These are phyloP conservation scores for Ceryle rudis DNA, from an alignment of 2,797 vertebrate genomes.

Conservation along the genomic window DNA sequence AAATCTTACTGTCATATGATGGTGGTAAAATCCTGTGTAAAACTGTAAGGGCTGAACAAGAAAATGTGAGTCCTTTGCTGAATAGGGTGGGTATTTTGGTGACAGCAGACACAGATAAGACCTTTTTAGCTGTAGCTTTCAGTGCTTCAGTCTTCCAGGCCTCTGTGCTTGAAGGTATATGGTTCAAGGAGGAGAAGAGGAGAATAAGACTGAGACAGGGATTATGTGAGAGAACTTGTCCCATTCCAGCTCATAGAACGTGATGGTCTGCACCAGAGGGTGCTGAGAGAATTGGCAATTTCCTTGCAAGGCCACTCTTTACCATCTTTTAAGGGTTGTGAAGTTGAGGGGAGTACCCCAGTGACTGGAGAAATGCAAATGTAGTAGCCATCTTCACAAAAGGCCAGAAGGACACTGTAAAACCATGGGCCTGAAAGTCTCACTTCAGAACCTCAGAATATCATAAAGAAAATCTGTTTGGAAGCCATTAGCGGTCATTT, in stretches of 20 bases:
- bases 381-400: background rate
- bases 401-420: background rate
- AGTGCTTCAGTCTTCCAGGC: background rate
- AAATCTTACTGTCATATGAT: background rate
- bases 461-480: background rate
- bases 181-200: background rate
- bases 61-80: background rate
- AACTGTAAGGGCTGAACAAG: background rate
- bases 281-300: background rate
- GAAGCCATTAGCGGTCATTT: background rate
- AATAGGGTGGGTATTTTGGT: background rate
- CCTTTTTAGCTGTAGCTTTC: background rate
- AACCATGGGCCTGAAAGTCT: background rate
- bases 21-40: background rate
- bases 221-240: background rate
- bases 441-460: background rate
- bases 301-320: background rate
- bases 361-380: background rate
- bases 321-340: background rate
- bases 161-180: background rate
- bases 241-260: background rate
- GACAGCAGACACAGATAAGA: background rate
- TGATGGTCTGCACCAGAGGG: background rate
- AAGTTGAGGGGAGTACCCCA: background rate
- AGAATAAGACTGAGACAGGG: background rate